Conservation (phyloP, 2,797 vertebrate species). For the Dallia pectoralis region DNA sequence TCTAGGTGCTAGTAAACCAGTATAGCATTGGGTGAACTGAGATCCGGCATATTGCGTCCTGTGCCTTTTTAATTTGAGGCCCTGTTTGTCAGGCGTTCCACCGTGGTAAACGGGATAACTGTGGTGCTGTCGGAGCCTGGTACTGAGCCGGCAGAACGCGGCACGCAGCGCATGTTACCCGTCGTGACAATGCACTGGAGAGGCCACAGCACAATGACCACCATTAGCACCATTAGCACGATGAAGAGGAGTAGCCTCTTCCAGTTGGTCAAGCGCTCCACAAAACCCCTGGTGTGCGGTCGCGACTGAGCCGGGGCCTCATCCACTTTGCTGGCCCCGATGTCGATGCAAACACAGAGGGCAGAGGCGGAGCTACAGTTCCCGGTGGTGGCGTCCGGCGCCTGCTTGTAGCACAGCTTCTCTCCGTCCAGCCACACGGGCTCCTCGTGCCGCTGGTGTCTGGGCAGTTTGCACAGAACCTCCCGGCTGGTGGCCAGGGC, state of each 20-base stretch:
- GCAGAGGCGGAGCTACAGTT: constrained; percentile 40
- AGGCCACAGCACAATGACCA: constrained; percentile 88
- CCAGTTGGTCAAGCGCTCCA: constrained; percentile 78
- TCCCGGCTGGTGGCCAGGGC: constrained; percentile 83
- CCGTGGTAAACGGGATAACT: neutral
- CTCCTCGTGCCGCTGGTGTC: constrained; percentile 80
- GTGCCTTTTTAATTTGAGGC: neutral
- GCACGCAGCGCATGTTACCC: constrained; percentile 79
- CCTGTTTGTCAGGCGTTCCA: neutral
- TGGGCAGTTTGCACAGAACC: constrained; percentile 82
- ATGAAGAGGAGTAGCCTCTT: constrained; percentile 81
- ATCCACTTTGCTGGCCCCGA: constrained; percentile 77
- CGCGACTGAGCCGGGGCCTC: constrained; percentile 23
- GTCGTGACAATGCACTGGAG: constrained; percentile 88
- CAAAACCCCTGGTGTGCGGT: constrained; percentile 29
- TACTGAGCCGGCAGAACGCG: constrained; percentile 10
- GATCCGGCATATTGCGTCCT: constrained; percentile 14
- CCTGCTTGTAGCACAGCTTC: constrained; percentile 83
- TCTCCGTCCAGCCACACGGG: constrained; percentile 89
- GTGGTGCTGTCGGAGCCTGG: neutral
- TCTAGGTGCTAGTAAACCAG: neutral
- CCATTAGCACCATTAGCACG: constrained; percentile 75
- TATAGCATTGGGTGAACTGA: neutral
- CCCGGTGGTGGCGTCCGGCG: constrained; percentile 25
- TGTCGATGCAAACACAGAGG: constrained; percentile 83